A percentile compares a stretch with the other conserved stretches of the same genome.
These are phyloP conservation scores for Pammene aurita DNA, from an alignment of 2,888 invertebrate genomes.

Conservation along the genomic window DNA sequence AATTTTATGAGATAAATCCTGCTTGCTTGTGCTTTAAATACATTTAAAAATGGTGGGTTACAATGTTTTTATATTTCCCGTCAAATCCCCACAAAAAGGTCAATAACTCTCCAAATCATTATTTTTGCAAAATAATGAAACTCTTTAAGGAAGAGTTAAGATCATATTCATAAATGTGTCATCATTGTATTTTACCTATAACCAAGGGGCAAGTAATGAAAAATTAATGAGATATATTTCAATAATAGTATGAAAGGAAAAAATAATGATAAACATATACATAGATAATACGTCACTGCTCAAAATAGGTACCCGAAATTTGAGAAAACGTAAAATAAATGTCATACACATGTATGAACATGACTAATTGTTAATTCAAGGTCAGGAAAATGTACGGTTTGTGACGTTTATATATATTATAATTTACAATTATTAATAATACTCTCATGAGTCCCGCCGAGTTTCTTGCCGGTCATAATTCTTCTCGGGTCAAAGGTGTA, in stretches of 20 bases:
- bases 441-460: no score
- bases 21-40: no score
- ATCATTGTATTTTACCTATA: constrained; percentile 16
- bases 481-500: no score
- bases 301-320: not conserved
- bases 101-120: constrained; percentile 33
- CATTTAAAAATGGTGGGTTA: no score
- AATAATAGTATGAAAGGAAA: not conserved
- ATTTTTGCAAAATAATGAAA: constrained; percentile 27
- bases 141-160: constrained; percentile 26
- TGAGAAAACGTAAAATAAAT: constrained; percentile 8
- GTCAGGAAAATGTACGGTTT: constrained; percentile 29
- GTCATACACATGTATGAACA: constrained; percentile 39
- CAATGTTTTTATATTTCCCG: not conserved
- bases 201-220: not conserved
- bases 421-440: not conserved
- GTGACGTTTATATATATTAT: not conserved
- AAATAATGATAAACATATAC: constrained; percentile 21
- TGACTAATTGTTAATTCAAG: constrained; percentile 4
- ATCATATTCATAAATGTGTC: constrained; percentile 40
- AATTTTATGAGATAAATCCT: no score
- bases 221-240: not conserved
- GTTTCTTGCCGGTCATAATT: no score
- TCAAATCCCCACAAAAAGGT: constrained; percentile 47
- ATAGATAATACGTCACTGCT: not conserved